Conservation (phyloP, 1,140 invertebrate genomes). For the Aphaenogaster rudis region DNA sequence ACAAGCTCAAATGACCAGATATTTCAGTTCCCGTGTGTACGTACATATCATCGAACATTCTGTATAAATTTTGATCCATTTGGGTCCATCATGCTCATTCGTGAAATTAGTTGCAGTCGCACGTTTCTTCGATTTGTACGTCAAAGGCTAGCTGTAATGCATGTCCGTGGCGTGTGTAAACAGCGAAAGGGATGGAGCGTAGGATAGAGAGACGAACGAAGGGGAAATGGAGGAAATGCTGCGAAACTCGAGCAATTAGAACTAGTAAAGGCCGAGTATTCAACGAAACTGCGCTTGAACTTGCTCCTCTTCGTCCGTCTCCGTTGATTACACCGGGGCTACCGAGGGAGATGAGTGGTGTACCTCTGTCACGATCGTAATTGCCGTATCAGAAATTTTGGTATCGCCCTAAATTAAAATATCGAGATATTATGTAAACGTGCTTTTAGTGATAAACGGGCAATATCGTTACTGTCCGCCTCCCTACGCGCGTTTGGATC, state of each 20-base stretch:
- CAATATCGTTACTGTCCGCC: not conserved
- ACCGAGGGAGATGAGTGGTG: slow-evolving; percentile 24
- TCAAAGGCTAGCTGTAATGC: slow-evolving; percentile 49
- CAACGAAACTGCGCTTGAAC: slow-evolving; percentile 60
- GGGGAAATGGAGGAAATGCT: slow-evolving; percentile 44
- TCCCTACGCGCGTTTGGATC: not conserved
- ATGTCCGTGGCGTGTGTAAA: slow-evolving; percentile 43
- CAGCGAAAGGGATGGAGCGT: slow-evolving; percentile 4
- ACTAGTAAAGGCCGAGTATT: slow-evolving; percentile 59
- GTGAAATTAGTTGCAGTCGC: slow-evolving; percentile 32
- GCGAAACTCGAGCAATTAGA: slow-evolving; percentile 64
- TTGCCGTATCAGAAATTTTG: slow-evolving; percentile 57
- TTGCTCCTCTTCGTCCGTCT: slow-evolving; percentile 43
- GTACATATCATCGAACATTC: not conserved
- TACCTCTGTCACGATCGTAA: slow-evolving; percentile 39
- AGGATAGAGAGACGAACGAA: not conserved
- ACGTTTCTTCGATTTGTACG: slow-evolving; percentile 46
- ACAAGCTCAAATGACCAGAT: too few relatives aligned
- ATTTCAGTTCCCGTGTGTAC: too few relatives aligned
- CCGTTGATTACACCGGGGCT: slow-evolving; percentile 46
- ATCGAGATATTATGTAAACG: slow-evolving; percentile 4
- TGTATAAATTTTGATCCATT: not conserved
- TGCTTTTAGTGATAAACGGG: not conserved
- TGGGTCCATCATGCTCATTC: not conserved
- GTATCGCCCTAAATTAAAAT: slow-evolving; percentile 44